A percentile compares a stretch with the other conserved stretches of the same genome.
Evolutionary conservation across 2,113 vertebrate genomes (phyloP).

Genomic region (Melospiza georgiana): DNA sequence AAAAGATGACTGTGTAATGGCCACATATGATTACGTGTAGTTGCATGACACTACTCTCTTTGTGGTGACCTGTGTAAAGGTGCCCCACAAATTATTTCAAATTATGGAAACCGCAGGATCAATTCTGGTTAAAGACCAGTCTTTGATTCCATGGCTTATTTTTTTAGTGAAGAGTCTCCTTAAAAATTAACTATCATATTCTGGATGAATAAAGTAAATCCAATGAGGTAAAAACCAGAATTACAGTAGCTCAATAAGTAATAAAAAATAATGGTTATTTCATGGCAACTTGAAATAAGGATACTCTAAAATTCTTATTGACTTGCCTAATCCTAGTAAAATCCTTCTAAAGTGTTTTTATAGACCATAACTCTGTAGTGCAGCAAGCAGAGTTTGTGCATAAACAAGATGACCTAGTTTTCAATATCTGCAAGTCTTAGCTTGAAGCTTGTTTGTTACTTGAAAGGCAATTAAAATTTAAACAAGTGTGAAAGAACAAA

Average conservation of each 20-base stretch:
- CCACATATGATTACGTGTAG: background rate
- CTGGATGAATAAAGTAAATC: background rate
- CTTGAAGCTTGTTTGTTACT: constrained; percentile 68
- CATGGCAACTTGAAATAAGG: background rate
- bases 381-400: constrained; percentile 32
- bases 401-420: constrained; percentile 71
- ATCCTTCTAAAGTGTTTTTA: constrained; percentile 25
- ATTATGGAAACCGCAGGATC: background rate
- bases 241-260: background rate
- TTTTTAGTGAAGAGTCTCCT: background rate
- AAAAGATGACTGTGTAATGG: background rate
- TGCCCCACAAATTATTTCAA: background rate
- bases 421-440: constrained; percentile 63
- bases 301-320: constrained; percentile 16
- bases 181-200: background rate
- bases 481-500: constrained; percentile 66
- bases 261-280: background rate
- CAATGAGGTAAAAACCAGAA: background rate
- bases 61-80: background rate
- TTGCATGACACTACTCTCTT: background rate
- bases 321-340: constrained; percentile 13
- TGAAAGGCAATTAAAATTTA: constrained; percentile 78
- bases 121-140: background rate
- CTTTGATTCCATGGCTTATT: background rate
- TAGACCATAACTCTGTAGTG: background rate